Evolutionary conservation across 2,113 vertebrate genomes (phyloP).

Genomic region (Xyliphius kryptos): DNA sequence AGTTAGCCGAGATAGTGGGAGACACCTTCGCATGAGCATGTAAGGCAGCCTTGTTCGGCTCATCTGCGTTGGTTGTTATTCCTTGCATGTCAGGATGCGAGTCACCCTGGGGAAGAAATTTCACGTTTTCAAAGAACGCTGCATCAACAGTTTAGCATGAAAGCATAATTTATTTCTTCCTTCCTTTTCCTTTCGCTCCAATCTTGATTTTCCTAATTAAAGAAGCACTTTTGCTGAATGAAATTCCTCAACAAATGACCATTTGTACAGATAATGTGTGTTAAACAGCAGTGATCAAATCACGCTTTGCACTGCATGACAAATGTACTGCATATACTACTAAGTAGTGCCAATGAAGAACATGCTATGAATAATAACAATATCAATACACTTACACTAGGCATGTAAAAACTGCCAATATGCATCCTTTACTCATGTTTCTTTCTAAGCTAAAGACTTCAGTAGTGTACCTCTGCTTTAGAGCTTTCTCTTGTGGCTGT

Average conservation of each 20-base stretch:
- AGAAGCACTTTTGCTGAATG: conserved; percentile 1
- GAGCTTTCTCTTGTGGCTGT: conserved; percentile 8
- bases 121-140: conserved; percentile 40
- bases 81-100: conserved; percentile 30
- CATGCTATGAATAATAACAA: too few relatives aligned
- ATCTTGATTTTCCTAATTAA: conserved; percentile 9
- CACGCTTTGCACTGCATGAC: not conserved
- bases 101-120: conserved; percentile 34
- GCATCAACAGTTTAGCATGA: conserved; percentile 43
- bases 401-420: not conserved
- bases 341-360: too few relatives aligned
- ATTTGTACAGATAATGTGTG: not conserved
- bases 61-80: conserved; percentile 35
- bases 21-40: conserved; percentile 23
- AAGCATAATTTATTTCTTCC: conserved; percentile 29
- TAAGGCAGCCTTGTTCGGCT: conserved; percentile 34
- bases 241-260: conserved; percentile 1
- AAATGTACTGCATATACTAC: not conserved
- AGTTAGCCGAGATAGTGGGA: conserved; percentile 26
- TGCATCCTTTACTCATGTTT: not conserved
- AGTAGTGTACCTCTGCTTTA: conserved; percentile 1
- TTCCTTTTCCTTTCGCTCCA: conserved; percentile 3
- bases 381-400: too few relatives aligned
- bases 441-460: not conserved
- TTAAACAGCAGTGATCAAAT: conserved; percentile 4